These are phyloP conservation scores for Galaxias olidus DNA, from an alignment of 2,797 vertebrate species.

Conservation along the genomic window DNA sequence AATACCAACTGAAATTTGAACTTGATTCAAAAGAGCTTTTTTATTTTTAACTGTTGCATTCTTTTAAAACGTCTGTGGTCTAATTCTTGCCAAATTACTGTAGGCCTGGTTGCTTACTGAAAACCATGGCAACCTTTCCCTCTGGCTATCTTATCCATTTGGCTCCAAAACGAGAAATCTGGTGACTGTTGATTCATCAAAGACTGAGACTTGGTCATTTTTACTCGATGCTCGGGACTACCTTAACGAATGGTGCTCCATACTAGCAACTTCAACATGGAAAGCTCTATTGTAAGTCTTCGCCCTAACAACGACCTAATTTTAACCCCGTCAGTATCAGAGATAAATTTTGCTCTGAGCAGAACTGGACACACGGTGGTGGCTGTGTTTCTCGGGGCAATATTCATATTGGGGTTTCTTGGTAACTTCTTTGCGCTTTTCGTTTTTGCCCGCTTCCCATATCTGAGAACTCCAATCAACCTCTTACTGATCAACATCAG, in stretches of 20 bases:
- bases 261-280: background rate
- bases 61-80: too few relatives aligned
- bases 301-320: conserved; percentile 3
- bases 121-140: too few relatives aligned
- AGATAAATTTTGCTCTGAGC: conserved; percentile 30
- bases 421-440: conserved; percentile 68
- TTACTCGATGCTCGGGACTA: background rate
- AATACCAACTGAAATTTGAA: too few relatives aligned
- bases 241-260: background rate
- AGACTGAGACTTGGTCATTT: background rate
- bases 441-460: conserved; percentile 68
- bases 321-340: conserved; percentile 6
- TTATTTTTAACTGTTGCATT: too few relatives aligned
- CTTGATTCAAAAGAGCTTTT: too few relatives aligned
- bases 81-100: too few relatives aligned
- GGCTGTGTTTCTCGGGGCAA: conserved; percentile 59
- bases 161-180: too few relatives aligned
- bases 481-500: conserved; percentile 75
- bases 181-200: background rate
- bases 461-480: conserved; percentile 69
- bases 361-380: conserved; percentile 51
- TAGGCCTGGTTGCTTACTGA: too few relatives aligned
- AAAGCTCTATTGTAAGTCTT: conserved; percentile 8
- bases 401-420: conserved; percentile 70
- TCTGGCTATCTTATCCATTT: too few relatives aligned